Conservation (phyloP, 2,113 vertebrate genomes). For the Alligator sinensis region DNA sequence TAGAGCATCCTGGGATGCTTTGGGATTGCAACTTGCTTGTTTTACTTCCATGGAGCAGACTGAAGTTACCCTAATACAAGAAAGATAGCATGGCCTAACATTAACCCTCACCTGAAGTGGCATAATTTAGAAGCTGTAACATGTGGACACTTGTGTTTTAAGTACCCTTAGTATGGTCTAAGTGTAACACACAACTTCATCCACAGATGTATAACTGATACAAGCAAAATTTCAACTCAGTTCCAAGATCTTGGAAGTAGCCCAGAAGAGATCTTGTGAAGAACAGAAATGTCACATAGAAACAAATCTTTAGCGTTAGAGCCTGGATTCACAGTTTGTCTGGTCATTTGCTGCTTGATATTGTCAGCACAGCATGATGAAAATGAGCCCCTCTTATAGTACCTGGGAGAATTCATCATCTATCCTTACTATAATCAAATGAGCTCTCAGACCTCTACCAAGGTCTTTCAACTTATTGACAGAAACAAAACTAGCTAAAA, state of each 20-base stretch:
- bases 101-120: no score
- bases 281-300: not conserved
- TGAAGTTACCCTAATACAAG: no score
- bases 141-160: no score
- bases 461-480: constrained; percentile 51
- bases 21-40: no score
- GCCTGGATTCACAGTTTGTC: not conserved
- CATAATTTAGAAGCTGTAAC: no score
- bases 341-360: not conserved
- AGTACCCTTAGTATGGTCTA: no score
- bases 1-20: no score
- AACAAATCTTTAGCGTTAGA: not conserved
- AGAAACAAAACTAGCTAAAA: constrained; percentile 26
- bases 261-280: not conserved
- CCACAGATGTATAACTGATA: not conserved
- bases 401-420: not conserved
- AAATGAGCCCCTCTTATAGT: not conserved
- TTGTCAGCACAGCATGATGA: not conserved
- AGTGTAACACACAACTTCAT: no score
- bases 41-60: no score
- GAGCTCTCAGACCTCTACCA: constrained; percentile 51
- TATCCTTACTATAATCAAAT: not conserved
- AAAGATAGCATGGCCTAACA: no score
- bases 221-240: not conserved
- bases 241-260: not conserved